phyloP scores from a whole-genome alignment of 2,113 vertebrate genomes.

The Raja brachyura region DNA sequence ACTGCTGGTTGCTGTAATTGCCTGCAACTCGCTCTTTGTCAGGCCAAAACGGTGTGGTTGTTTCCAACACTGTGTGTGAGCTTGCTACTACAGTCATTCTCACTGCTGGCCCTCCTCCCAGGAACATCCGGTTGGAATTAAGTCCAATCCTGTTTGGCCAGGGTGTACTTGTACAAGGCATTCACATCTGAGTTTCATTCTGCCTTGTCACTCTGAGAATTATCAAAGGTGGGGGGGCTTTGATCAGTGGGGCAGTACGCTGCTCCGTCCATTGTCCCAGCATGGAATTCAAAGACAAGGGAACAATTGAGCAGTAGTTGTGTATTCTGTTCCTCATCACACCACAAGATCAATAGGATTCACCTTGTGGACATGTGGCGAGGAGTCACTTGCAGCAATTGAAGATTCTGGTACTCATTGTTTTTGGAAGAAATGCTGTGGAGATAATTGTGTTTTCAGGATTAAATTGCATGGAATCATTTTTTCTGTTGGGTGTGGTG shows the following conservation, averaged over 20 bases:
- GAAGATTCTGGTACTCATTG: neutral
- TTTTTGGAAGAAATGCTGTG: neutral
- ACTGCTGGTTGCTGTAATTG: neutral
- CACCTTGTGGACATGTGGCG: neutral
- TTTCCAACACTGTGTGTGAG: neutral
- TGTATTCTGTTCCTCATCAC: neutral
- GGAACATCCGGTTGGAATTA: neutral
- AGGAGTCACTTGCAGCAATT: neutral
- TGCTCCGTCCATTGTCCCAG: neutral
- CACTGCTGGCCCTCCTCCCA: slow-evolving; percentile 9
- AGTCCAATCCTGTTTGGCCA: slow-evolving; percentile 27
- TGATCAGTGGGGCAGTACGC: neutral
- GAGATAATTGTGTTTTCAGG: neutral
- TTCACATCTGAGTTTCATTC: slow-evolving; percentile 27
- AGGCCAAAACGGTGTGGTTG: neutral
- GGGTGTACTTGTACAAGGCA: neutral
- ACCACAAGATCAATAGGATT: neutral
- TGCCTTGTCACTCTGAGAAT: neutral
- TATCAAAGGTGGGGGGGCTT: slow-evolving; percentile 10
- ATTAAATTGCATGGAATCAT: neutral
- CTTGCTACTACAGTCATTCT: neutral
- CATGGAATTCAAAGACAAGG: neutral
- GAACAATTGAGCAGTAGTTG: neutral
- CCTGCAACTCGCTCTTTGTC: neutral
- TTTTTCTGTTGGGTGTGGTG: too few species aligned